Conservation (phyloP, 2,113 vertebrate genomes). For the Perca schrenkii region DNA sequence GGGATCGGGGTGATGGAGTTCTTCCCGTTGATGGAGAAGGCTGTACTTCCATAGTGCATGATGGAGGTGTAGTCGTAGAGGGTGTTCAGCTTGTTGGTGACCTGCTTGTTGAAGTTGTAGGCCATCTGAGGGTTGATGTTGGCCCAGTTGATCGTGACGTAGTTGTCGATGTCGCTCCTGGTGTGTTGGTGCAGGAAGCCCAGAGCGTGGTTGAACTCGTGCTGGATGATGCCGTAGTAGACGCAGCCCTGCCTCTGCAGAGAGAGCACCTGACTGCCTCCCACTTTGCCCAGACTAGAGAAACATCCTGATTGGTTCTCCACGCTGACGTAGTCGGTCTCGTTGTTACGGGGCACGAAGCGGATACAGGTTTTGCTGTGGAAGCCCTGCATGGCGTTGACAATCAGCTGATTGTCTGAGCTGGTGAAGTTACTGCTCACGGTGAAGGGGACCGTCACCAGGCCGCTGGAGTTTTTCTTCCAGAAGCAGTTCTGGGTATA, state of each 20-base stretch:
- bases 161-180: slow-evolving; percentile 42
- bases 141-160: slow-evolving; percentile 56
- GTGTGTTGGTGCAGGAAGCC: slow-evolving; percentile 57
- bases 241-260: slow-evolving; percentile 43
- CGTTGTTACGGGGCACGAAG: slow-evolving; percentile 22
- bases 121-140: slow-evolving; percentile 28
- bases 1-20: too few species aligned
- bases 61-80: too few species aligned
- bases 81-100: too few species aligned
- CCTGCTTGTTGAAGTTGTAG: too few species aligned
- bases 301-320: slow-evolving; percentile 12
- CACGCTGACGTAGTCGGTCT: slow-evolving; percentile 42
- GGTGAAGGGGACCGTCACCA: slow-evolving; percentile 43
- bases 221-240: slow-evolving; percentile 33
- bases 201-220: slow-evolving; percentile 55
- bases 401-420: slow-evolving; percentile 1
- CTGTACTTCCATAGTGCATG: too few species aligned
- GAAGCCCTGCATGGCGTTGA: not conserved
- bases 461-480: slow-evolving; percentile 29
- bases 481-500: slow-evolving; percentile 21
- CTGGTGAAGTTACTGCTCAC: slow-evolving; percentile 11
- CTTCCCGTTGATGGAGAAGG: too few species aligned
- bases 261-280: slow-evolving; percentile 47
- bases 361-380: slow-evolving; percentile 43
- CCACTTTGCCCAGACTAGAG: slow-evolving; percentile 8